Conservation (phyloP, 2,888 invertebrate genomes). For the Euzetes globulus region DNA sequence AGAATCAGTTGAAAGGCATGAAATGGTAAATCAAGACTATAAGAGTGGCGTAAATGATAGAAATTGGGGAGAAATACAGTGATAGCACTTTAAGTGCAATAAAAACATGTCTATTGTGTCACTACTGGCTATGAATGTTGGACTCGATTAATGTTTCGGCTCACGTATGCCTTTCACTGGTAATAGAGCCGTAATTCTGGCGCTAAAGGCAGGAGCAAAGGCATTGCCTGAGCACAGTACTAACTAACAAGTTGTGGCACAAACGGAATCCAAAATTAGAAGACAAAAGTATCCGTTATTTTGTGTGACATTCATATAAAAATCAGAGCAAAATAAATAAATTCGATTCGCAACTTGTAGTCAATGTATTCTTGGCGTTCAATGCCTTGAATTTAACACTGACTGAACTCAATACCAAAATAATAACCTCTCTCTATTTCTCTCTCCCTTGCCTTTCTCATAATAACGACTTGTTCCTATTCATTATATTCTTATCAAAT, state of each 20-base stretch:
- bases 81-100: constrained; percentile 3
- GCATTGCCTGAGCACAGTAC: neutral
- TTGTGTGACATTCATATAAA: constrained; percentile 11
- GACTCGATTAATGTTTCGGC: neutral
- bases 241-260: constrained; percentile 12
- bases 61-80: neutral
- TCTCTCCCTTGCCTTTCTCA: no score
- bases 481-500: no score
- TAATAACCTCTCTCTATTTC: no score
- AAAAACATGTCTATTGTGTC: constrained; percentile 4
- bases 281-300: constrained; percentile 10
- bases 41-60: constrained; percentile 8
- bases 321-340: neutral
- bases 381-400: no score
- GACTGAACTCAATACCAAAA: no score
- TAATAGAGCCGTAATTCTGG: constrained; percentile 7
- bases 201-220: no score
- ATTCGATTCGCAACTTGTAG: neutral
- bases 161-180: constrained; percentile 4
- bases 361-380: no score
- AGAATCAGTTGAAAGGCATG: neutral
- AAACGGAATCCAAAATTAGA: constrained; percentile 3
- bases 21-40: neutral
- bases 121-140: neutral
- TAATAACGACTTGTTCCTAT: no score